Conservation (phyloP, 1,140 invertebrate genomes). For the Riptortus pedestris region DNA sequence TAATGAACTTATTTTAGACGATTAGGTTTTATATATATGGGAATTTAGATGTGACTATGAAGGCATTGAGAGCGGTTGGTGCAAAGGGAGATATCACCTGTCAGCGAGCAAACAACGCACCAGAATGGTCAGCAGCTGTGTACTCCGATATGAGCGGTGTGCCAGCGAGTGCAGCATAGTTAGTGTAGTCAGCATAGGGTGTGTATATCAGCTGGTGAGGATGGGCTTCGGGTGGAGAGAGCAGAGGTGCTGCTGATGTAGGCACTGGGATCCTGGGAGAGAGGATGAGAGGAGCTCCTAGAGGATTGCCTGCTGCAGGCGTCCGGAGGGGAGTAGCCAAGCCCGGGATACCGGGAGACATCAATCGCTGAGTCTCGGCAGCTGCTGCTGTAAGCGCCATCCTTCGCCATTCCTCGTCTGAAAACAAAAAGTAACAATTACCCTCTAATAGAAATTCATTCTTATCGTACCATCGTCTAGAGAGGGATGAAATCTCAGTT, state of each 20-base stretch:
- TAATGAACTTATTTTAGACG: too few species aligned
- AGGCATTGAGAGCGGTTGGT: neutral
- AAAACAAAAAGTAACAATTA: too few species aligned
- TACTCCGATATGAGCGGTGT: constrained; percentile 77
- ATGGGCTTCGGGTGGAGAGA: constrained; percentile 50
- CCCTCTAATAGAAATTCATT: too few species aligned
- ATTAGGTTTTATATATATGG: too few species aligned
- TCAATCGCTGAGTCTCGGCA: constrained; percentile 61
- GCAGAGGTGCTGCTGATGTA: constrained; percentile 59
- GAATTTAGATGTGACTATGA: too few species aligned
- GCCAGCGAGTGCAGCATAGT: constrained; percentile 72
- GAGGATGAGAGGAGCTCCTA: constrained; percentile 76
- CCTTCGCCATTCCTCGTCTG: constrained; percentile 63
- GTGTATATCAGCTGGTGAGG: constrained; percentile 58
- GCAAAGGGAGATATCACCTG: constrained; percentile 12
- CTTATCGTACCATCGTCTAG: too few species aligned
- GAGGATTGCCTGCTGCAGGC: constrained; percentile 49
- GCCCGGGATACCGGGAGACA: constrained; percentile 49
- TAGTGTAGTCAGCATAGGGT: constrained; percentile 74
- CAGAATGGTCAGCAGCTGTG: constrained; percentile 73
- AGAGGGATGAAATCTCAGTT: too few species aligned
- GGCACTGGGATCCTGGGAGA: constrained; percentile 74
- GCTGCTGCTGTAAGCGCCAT: constrained; percentile 57
- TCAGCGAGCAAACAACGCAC: constrained; percentile 81
- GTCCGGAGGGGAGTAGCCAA: constrained; percentile 53